These are phyloP conservation scores for Holocentrus rufus DNA, from an alignment of 2,797 vertebrate species.

Conservation along the genomic window DNA sequence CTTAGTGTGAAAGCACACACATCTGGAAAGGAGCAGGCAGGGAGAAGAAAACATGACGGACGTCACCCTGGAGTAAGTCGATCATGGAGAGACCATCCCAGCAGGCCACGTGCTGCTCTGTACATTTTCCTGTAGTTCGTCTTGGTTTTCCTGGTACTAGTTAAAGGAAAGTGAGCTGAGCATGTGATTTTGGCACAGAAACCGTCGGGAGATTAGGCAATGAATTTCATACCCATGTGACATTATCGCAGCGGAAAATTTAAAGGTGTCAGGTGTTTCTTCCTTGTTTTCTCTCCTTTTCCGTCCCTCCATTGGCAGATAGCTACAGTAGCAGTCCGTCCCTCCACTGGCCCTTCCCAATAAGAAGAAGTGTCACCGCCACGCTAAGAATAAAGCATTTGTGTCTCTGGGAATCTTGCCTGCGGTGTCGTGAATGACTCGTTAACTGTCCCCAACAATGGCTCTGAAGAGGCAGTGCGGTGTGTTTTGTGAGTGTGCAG, in stretches of 20 bases:
- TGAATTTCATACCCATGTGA: not conserved
- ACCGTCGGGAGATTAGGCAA: not conserved
- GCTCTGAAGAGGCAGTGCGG: constrained; percentile 23
- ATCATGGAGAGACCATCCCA: constrained; percentile 46
- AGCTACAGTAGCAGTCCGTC: not conserved
- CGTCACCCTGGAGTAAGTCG: constrained; percentile 41
- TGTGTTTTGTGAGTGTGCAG: constrained; percentile 13
- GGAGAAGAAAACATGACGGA: constrained; percentile 49
- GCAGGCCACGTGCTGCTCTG: constrained; percentile 13
- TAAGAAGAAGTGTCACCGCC: constrained; percentile 49
- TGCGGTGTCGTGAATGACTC: constrained; percentile 57
- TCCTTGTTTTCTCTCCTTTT: not conserved
- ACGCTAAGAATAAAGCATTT: constrained; percentile 55
- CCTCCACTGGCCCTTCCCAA: constrained; percentile 13
- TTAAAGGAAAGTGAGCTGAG: constrained; percentile 10
- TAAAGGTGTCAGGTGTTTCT: not conserved
- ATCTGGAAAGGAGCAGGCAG: constrained; percentile 60
- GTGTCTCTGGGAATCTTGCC: constrained; percentile 58
- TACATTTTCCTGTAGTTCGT: constrained; percentile 41
- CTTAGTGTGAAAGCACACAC: constrained; percentile 45
- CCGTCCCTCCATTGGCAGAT: constrained; percentile 12
- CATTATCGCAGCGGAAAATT: constrained; percentile 20
- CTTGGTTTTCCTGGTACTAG: constrained; percentile 1
- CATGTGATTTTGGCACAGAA: too few relatives aligned
- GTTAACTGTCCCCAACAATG: constrained; percentile 53